Evolutionary conservation across 2,888 invertebrate species (phyloP), one percentile per base, ranked within the genome.

Genomic region (Biston stratarius): DNA sequence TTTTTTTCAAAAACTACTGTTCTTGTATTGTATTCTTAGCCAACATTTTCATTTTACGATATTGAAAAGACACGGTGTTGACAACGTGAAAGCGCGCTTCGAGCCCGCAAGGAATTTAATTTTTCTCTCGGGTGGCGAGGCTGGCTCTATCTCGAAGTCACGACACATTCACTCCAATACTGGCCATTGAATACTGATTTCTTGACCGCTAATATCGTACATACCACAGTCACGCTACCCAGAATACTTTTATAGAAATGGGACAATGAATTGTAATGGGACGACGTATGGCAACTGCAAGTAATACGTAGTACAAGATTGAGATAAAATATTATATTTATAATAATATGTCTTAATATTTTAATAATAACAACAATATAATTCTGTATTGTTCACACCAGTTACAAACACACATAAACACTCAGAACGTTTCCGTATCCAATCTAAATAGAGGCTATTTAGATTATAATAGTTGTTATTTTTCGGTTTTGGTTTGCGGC

Each of bases 131-230:
- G 44, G 49, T 53, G 58, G 58, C n/a, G 53, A 45, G 60, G 77
- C 78, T 83, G 81, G 79, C 83, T 75, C 75, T 51, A 66, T 77
- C 74, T 71, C 69, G 69, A 38, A 78, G 79, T 77, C 81, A 81
- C 77, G 78, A 80, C 81, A 81, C 82, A 82, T 85, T 85, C 81
- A 83, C 83, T 87, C 83, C 81, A 77, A 77, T 77, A 73, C 73
- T 80, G 80, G 81, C 79, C 77, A 77, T 76, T 80, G 88, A 86
- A 89, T 88, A 88, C 86, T 83, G 84, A 88, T 88, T 83, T 78
- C 69, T 75, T 76, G 76, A 74, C 75, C 70, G 55, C 70, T 69
- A 55, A 68, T 72, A 74, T 71, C 64, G 67, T 64, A 61, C 69
- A 72, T 70, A 59, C 70, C 69, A 34, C 36, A 49, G 12, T 40